Conservation (phyloP, 1,140 invertebrate species). For the Ceratina japonica region DNA sequence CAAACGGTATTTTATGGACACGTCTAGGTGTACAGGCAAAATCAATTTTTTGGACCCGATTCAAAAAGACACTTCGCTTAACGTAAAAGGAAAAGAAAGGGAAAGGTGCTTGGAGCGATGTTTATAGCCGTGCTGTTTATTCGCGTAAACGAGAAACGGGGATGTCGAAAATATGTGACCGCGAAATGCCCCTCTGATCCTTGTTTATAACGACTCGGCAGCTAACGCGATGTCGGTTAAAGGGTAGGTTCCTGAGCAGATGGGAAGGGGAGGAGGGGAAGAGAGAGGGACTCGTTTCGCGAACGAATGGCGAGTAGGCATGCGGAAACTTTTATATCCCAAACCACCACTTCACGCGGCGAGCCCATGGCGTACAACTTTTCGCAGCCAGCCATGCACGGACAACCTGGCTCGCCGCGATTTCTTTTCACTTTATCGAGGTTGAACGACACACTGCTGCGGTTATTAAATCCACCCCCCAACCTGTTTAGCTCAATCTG, state of each 20-base stretch:
- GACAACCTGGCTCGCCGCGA: constrained; percentile 42
- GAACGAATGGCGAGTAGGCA: constrained; percentile 55
- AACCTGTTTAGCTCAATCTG: neutral
- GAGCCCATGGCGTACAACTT: constrained; percentile 27
- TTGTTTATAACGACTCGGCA: constrained; percentile 58
- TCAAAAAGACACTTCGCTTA: too few relatives aligned
- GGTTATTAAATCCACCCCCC: constrained; percentile 44
- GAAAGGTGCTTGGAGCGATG: too few relatives aligned
- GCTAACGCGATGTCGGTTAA: constrained; percentile 13
- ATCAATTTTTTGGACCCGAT: too few relatives aligned
- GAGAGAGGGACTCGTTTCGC: constrained; percentile 20
- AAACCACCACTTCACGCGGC: constrained; percentile 22
- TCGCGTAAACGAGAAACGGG: neutral
- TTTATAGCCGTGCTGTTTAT: constrained; percentile 3
- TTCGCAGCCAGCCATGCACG: constrained; percentile 21
- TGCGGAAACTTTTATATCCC: constrained; percentile 50
- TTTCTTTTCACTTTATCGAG: constrained; percentile 33
- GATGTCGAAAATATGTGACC: constrained; percentile 8
- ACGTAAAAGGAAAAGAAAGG: too few relatives aligned
- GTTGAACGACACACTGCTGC: neutral
- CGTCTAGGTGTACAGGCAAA: neutral
- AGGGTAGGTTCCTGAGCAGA: constrained; percentile 18
- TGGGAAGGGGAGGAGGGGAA: constrained; percentile 12
- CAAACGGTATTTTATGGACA: too few relatives aligned
- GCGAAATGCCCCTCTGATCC: constrained; percentile 41